Conservation (phyloP, 1,140 invertebrate species). For the Globodera rostochiensis region DNA sequence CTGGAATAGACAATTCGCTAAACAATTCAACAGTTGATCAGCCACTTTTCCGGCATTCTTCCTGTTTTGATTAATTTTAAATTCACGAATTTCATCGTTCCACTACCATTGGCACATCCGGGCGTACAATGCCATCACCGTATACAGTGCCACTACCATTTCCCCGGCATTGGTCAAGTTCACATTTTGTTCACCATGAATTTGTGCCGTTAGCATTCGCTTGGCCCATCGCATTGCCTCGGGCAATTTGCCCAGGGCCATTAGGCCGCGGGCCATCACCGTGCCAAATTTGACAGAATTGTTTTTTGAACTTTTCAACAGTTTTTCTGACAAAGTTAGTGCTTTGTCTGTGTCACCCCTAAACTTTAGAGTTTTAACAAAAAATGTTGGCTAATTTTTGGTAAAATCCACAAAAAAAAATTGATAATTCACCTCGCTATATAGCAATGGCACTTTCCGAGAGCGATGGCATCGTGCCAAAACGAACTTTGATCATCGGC, state of each 20-base stretch:
- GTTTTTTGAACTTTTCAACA: not conserved
- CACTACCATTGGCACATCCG: not conserved
- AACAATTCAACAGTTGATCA: not conserved
- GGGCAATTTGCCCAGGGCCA: not conserved
- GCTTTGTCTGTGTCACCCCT: not conserved
- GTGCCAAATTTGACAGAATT: not conserved
- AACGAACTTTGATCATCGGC: not conserved
- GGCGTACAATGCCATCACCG: not conserved
- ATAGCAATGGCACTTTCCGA: conserved; percentile 12
- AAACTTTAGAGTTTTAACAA: not conserved
- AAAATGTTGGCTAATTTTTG: not conserved
- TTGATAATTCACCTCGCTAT: not conserved
- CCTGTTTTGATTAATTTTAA: not conserved
- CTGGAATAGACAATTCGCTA: not conserved
- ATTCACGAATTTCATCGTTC: too few relatives aligned
- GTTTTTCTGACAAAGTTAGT: not conserved
- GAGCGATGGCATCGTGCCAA: not conserved
- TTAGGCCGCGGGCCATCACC: not conserved
- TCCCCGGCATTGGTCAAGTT: not conserved
- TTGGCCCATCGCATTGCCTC: conserved; percentile 12
- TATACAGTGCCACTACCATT: not conserved
- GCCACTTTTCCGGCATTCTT: not conserved
- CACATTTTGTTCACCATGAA: not conserved
- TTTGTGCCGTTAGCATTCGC: not conserved
- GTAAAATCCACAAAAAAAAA: not conserved